Evolutionary conservation across 2,797 vertebrate genomes (phyloP).

Genomic region (Simalia tracyae): DNA sequence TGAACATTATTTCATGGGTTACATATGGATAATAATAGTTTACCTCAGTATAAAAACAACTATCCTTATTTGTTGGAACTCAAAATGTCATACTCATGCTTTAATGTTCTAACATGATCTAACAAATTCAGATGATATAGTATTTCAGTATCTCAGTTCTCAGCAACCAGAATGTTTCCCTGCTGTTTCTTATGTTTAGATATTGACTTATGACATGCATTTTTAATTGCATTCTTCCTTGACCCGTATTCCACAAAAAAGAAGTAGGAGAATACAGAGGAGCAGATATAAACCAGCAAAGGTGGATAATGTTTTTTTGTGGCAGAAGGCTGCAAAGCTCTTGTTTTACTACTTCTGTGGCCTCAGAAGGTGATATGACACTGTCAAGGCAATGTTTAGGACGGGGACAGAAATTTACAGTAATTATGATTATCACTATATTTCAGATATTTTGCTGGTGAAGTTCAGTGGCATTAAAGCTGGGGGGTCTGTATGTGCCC

Average conservation of each 20-base stretch:
- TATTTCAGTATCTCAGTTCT: neutral
- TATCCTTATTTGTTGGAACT: neutral
- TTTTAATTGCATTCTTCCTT: neutral
- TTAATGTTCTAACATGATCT: neutral
- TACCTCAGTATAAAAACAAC: neutral
- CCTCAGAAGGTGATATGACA: neutral
- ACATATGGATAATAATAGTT: neutral
- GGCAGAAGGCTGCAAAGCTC: neutral
- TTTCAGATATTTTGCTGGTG: neutral
- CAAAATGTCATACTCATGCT: neutral
- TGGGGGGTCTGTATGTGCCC: neutral
- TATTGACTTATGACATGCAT: neutral
- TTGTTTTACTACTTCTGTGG: neutral
- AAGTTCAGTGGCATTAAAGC: neutral
- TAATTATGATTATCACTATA: neutral
- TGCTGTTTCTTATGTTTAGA: neutral
- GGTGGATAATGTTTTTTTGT: neutral
- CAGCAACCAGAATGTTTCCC: neutral
- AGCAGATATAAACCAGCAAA: neutral
- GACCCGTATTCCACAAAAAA: neutral
- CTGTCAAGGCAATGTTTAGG: neutral
- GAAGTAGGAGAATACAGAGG: neutral
- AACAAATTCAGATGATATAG: neutral
- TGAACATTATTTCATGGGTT: neutral
- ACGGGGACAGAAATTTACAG: neutral